Evolutionary conservation across 2,113 vertebrate genomes (phyloP), one percentile per base, ranked within the genome.

Genomic region (Platanista minor): DNA sequence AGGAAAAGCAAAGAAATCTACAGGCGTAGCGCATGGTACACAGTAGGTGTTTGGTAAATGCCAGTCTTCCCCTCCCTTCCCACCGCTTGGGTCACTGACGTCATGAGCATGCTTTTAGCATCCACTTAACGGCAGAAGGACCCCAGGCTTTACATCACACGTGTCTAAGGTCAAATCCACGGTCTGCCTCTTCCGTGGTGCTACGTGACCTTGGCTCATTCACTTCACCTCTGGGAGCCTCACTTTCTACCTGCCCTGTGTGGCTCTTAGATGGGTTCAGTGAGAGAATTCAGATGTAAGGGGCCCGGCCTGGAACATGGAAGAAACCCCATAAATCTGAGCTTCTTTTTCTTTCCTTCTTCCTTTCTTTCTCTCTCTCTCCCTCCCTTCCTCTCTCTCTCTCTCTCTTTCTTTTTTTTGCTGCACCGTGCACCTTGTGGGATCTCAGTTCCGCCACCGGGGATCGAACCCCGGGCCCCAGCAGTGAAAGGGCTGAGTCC

Each of bases 1-100:
- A 23, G n/a, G 6, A 36, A 31, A 78, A 52, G 46, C 6, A 54
- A 54, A 54, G 64, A 43, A 85, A 61, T 64, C 31, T 62, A 3
- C 5, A 54, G 25, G 39, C 2, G 0, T 15, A 17, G 54, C 0
- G 0, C 2, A 15, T 11, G 62, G 54, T 6, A 17, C 49, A 14
- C 0, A 13, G 54, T 20, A 15, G 36, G n/a, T 72, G 71, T 54
- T 36, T 3, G 52, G 43, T 49, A 52, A 41, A 52, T 43, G 41
- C 13, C 31, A 3, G 3, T 15, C 33, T 36, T 78, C 85, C 69
- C 78, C n/a, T 83, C 41, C 62, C 27, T 25, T 20, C 52, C 33
- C 64, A 12, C 29, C 14, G 54, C 54, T 57, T 39, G 82, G 86
- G 83, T 62, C 87, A 46, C 4, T 3, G 64, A 11, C 3, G 2